Conservation (phyloP, 2,113 vertebrate genomes). For the Lathamus discolor region DNA sequence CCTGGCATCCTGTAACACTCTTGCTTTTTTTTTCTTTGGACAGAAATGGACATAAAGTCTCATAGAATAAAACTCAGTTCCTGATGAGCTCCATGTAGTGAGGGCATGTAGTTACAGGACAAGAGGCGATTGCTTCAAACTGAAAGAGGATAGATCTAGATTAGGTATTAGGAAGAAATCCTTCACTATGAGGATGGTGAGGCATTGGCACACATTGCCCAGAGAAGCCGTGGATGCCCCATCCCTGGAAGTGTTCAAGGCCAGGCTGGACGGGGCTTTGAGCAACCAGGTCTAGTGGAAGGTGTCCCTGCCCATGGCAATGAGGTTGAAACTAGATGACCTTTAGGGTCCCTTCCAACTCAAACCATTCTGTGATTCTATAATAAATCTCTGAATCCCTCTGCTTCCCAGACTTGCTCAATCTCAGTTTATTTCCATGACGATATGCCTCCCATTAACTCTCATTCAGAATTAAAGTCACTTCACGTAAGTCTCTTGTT, state of each 20-base stretch:
- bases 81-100: not conserved
- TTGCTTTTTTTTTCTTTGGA: not conserved
- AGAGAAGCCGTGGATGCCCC: no score
- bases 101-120: not conserved
- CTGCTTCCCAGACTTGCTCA: not conserved
- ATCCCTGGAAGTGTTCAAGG: no score
- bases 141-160: no score
- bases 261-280: no score
- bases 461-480: not conserved
- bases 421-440: not conserved
- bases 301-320: no score
- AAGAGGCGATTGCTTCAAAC: not conserved
- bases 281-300: no score
- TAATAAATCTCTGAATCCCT: not conserved
- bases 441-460: not conserved
- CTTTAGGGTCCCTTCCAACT: no score
- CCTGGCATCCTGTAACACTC: not conserved
- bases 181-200: no score
- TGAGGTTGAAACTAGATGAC: no score
- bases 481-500: not conserved
- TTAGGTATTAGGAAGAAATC: no score
- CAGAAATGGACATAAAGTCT: not conserved
- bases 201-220: no score
- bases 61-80: not conserved
- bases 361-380: no score